Evolutionary conservation across 2,888 invertebrate genomes (phyloP).

Genomic region (Coelopa pilipes): DNA sequence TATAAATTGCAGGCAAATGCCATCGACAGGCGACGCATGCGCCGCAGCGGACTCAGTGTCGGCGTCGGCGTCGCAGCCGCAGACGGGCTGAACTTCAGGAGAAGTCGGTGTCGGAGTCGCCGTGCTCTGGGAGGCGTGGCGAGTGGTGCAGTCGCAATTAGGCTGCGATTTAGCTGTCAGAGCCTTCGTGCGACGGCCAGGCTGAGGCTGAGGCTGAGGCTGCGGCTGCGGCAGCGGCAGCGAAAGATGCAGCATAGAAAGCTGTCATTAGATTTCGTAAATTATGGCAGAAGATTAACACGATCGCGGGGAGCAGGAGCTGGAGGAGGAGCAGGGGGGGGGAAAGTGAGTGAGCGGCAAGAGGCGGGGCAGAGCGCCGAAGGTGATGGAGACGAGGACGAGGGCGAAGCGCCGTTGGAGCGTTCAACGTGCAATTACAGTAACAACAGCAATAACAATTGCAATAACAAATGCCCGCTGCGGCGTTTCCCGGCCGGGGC

Average conservation of each 20-base stretch:
- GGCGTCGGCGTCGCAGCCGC: too few species aligned
- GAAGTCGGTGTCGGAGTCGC: neutral
- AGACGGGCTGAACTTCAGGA: neutral
- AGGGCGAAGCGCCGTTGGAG: neutral
- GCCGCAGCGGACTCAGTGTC: too few species aligned
- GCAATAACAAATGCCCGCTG: neutral
- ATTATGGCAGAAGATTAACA: constrained; percentile 21
- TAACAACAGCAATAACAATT: constrained; percentile 7
- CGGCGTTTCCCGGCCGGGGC: neutral
- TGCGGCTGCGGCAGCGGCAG: neutral
- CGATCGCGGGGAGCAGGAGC: neutral
- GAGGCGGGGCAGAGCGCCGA: neutral
- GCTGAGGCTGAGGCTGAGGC: neutral
- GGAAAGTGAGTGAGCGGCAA: neutral
- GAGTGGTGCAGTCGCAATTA: constrained; percentile 1
- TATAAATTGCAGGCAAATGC: constrained; percentile 18
- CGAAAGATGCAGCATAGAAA: neutral
- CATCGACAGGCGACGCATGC: constrained; percentile 1
- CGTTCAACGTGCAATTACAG: neutral
- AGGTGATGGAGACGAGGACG: too few species aligned
- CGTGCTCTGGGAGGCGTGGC: neutral
- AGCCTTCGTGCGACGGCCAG: neutral
- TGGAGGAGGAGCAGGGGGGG: neutral
- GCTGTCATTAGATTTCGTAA: constrained; percentile 28
- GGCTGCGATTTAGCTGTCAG: neutral